Conservation (phyloP, 2,888 invertebrate genomes). For the Lithophane ornitopus region DNA sequence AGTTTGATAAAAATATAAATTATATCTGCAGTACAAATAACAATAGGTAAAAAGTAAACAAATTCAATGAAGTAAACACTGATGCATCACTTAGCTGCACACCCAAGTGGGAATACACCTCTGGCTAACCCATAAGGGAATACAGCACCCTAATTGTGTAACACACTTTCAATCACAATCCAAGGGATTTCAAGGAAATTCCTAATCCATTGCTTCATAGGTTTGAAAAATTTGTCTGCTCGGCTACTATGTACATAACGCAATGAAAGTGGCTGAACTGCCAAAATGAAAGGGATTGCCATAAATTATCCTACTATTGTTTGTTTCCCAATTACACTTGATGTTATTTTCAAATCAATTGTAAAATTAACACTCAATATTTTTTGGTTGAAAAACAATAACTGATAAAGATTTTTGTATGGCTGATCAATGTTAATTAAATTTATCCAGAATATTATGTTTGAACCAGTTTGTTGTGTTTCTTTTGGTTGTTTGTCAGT, state of each 20-base stretch:
- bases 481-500: background rate
- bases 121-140: too few species aligned
- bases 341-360: background rate
- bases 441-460: background rate
- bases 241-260: too few species aligned
- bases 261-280: too few species aligned
- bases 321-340: background rate
- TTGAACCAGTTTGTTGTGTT: background rate
- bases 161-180: too few species aligned
- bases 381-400: background rate
- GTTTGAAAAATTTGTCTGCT: too few species aligned
- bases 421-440: background rate
- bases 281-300: too few species aligned
- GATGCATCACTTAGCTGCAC: background rate
- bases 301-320: background rate
- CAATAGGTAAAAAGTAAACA: background rate
- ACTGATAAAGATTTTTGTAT: background rate
- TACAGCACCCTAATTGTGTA: too few species aligned
- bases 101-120: too few species aligned
- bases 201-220: too few species aligned
- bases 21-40: background rate
- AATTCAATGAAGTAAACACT: background rate
- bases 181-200: too few species aligned
- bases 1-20: background rate
- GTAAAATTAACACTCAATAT: background rate